These are phyloP conservation scores for Synanceia verrucosa DNA, from an alignment of 2,797 vertebrate species.

Conservation along the genomic window DNA sequence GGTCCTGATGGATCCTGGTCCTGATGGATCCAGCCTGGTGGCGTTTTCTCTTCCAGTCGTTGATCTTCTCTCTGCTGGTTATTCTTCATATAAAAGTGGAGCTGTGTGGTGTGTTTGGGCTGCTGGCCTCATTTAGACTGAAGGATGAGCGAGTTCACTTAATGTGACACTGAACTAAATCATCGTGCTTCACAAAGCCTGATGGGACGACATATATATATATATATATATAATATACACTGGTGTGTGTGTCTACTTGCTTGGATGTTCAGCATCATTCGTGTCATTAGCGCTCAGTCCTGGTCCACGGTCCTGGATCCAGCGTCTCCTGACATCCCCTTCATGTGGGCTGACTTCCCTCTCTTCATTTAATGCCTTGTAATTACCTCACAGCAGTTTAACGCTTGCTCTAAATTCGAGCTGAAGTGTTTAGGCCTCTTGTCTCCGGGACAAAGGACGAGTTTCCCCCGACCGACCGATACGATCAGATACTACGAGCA, in stretches of 20 bases:
- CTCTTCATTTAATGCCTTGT: conserved; percentile 75
- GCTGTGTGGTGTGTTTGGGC: conserved; percentile 47
- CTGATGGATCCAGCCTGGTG: conserved; percentile 45
- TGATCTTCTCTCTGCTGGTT: not conserved
- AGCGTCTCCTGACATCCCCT: conserved; percentile 73
- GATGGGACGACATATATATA: conserved; percentile 40
- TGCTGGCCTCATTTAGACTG: conserved; percentile 64
- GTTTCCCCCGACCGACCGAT: conserved; percentile 5
- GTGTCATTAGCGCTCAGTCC: conserved; percentile 63
- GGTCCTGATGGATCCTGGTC: too few relatives aligned
- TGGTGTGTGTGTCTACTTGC: conserved; percentile 29
- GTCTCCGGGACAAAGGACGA: conserved; percentile 64
- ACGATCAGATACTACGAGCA: conserved; percentile 33
- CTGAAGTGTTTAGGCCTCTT: conserved; percentile 73
- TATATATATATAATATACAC: too few relatives aligned
- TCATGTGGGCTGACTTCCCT: conserved; percentile 78
- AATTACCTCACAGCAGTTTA: conserved; percentile 77
- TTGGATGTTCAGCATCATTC: conserved; percentile 61
- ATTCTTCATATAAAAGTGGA: not conserved
- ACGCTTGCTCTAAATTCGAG: conserved; percentile 66
- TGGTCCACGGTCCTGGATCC: conserved; percentile 49
- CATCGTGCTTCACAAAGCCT: conserved; percentile 64
- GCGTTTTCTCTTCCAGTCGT: conserved; percentile 39
- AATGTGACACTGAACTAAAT: conserved; percentile 79
- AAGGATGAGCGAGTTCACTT: conserved; percentile 60